These are phyloP conservation scores for Colinus virginianus DNA, from an alignment of 2,113 vertebrate genomes.

Conservation along the genomic window DNA sequence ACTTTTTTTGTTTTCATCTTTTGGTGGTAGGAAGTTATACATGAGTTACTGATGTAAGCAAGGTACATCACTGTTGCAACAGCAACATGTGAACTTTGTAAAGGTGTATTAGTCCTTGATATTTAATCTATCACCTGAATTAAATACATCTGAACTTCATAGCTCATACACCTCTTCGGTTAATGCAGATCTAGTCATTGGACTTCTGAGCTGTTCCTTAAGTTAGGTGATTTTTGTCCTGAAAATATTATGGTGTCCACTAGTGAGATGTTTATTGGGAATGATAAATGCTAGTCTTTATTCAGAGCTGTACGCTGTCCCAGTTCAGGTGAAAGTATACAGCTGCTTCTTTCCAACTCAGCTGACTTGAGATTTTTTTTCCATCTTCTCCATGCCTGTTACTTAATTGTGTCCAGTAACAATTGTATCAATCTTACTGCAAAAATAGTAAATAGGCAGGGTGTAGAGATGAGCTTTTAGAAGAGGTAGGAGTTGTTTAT, in stretches of 20 bases:
- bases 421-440: not conserved
- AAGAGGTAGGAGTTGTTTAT: not conserved
- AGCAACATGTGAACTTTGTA: not conserved
- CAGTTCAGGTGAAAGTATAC: not conserved
- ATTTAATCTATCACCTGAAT: not conserved
- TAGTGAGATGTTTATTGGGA: not conserved
- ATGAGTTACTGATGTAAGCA: not conserved
- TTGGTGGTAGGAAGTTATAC: not conserved
- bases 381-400: not conserved
- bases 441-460: not conserved
- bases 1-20: not conserved
- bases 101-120: not conserved
- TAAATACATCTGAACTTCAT: not conserved
- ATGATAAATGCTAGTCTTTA: not conserved
- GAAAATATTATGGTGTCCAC: not conserved
- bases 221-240: not conserved
- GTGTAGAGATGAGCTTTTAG: not conserved
- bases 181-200: not conserved
- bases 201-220: not conserved
- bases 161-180: not conserved
- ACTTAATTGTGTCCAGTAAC: not conserved
- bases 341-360: not conserved
- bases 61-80: not conserved
- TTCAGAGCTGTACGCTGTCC: not conserved
- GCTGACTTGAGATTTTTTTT: not conserved